A percentile compares a stretch with the other conserved stretches of the same genome.
Conservation (phyloP, 2,888 invertebrate genomes). For the Eulithis testata region DNA sequence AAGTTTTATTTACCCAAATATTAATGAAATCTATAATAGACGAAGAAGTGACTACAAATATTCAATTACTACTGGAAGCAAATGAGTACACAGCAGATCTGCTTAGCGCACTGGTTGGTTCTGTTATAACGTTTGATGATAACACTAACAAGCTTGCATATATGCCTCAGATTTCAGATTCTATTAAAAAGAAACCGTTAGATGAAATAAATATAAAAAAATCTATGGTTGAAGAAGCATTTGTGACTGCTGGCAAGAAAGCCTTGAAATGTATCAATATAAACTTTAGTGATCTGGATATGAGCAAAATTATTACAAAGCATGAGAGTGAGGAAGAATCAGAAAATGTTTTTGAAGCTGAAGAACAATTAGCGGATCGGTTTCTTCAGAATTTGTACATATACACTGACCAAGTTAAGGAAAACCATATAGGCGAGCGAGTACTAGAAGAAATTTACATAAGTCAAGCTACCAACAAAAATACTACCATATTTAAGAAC, state of each 20-base stretch:
- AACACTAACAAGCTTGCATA: not conserved
- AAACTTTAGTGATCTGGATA: not conserved
- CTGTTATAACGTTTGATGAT: slow-evolving; percentile 1
- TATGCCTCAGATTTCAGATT: not conserved
- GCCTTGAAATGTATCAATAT: not conserved
- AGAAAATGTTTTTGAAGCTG: not conserved
- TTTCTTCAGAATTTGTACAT: not conserved
- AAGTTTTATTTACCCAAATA: not conserved
- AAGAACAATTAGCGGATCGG: not conserved
- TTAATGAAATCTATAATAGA: not conserved
- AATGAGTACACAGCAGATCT: not conserved
- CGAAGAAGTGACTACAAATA: not conserved
- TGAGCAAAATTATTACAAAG: not conserved
- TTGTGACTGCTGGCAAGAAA: not conserved
- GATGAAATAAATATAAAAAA: not conserved
- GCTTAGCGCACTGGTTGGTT: not conserved
- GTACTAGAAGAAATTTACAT: not conserved
- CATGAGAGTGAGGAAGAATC: not conserved
- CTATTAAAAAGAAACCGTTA: not conserved
- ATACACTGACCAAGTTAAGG: not conserved
- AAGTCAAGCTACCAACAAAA: not conserved
- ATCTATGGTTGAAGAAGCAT: not conserved
- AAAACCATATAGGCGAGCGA: not conserved
- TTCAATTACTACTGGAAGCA: not conserved
- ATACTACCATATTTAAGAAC: not conserved